Conservation (phyloP, 2,888 invertebrate species). For the Callosobruchus maculatus region DNA sequence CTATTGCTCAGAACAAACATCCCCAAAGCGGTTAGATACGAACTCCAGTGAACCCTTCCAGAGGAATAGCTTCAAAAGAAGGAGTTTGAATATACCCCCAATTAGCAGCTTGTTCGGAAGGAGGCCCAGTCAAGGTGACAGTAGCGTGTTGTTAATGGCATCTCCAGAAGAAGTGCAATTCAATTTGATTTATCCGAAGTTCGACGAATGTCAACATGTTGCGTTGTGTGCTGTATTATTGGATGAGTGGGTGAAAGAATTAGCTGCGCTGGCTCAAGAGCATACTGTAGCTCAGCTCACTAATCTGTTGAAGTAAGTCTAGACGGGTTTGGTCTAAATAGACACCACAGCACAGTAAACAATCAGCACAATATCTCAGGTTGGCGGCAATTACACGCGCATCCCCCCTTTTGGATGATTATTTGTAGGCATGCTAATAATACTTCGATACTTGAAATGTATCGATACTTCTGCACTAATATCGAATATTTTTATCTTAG, state of each 20-base stretch:
- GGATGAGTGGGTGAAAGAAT: slow-evolving; percentile 93
- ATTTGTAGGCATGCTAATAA: too few relatives aligned
- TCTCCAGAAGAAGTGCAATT: slow-evolving; percentile 35
- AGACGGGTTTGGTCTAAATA: too few relatives aligned
- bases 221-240: slow-evolving; percentile 83
- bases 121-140: slow-evolving; percentile 53
- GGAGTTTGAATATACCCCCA: slow-evolving; percentile 73
- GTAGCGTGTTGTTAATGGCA: slow-evolving; percentile 31
- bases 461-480: too few relatives aligned
- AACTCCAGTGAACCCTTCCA: slow-evolving; percentile 53
- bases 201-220: slow-evolving; percentile 55
- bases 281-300: slow-evolving; percentile 71
- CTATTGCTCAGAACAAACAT: slow-evolving; percentile 52
- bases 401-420: too few relatives aligned
- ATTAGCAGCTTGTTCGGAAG: slow-evolving; percentile 61
- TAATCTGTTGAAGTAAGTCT: slow-evolving; percentile 41
- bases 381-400: too few relatives aligned
- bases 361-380: too few relatives aligned
- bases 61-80: slow-evolving; percentile 66
- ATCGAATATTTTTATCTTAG: too few relatives aligned
- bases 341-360: too few relatives aligned
- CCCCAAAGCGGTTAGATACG: slow-evolving; percentile 19
- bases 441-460: too few relatives aligned
- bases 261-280: slow-evolving; percentile 92
- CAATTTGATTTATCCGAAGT: slow-evolving; percentile 42